A percentile compares a stretch with the other conserved stretches of the same genome.
Evolutionary conservation across 2,113 vertebrate genomes (phyloP).

Genomic region (Myrmophylax atrothorax): DNA sequence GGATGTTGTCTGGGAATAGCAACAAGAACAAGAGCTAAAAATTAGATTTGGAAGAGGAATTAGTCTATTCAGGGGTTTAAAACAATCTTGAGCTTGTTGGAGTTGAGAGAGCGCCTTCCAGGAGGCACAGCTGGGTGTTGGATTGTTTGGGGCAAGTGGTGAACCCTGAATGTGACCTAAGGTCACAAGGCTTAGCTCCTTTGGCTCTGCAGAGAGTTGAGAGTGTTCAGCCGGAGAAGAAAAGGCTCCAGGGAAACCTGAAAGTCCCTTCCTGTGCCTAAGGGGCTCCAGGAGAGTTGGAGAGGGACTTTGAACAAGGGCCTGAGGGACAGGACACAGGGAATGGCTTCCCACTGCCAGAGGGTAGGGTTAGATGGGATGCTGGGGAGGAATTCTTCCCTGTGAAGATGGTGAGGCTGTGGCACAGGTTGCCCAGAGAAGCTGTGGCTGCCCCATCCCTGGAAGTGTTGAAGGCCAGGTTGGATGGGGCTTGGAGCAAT

Average conservation of each 20-base stretch:
- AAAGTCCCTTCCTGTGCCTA: rapidly evolving
- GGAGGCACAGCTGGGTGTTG: neutral
- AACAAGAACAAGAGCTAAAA: neutral
- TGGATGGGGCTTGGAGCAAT: rapidly evolving
- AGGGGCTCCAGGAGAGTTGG: neutral
- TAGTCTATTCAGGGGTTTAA: neutral
- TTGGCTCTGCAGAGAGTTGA: neutral
- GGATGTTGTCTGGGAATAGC: neutral
- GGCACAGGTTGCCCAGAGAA: neutral
- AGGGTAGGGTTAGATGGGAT: neutral
- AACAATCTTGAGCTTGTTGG: neutral
- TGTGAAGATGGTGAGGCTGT: rapidly evolving
- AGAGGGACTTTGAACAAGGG: rapidly evolving
- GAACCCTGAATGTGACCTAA: neutral
- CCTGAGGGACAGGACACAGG: neutral
- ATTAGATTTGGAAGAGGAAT: neutral
- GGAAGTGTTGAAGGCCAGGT: rapidly evolving
- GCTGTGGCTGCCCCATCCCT: neutral
- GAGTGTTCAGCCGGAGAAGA: neutral
- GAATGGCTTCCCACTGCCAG: neutral
- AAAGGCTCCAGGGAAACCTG: neutral
- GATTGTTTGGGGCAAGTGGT: neutral
- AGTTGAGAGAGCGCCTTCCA: neutral
- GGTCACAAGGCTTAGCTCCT: neutral
- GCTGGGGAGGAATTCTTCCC: rapidly evolving